Evolutionary conservation across 2,113 vertebrate genomes (phyloP), one percentile per base, ranked within the genome.

Genomic region (Opisthocomus hoazin): DNA sequence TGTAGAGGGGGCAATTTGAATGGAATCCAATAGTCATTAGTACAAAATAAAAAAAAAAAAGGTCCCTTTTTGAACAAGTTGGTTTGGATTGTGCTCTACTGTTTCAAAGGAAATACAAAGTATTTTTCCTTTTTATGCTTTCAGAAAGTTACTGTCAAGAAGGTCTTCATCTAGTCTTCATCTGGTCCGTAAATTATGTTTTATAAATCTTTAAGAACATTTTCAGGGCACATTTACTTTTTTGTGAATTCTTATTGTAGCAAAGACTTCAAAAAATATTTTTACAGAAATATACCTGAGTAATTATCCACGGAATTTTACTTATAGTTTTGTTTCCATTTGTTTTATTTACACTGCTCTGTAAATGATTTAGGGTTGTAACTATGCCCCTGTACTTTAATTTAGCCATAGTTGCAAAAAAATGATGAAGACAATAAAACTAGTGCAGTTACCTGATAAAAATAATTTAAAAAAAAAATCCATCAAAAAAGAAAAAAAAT

Each of bases 271-370:
- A 68, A 73, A 43, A 54, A 34, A 39, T 43, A 5, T 30, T 63
- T 73, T 61, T 74, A 51, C 16, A 91, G 53, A 82, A 76, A 50
- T 34, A 24, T 2, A 34, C 0, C 0, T 48, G 5, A 8, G 15
- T 30, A 71, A 66, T 43, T 43, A 91, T 48, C 23, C 6, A 80
- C 9, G 1, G 32, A 77, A 41, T 73, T 88, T 73, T 60, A 65
- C 8, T 56, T 50, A 22, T 3, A 51, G 3, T 46, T 56, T 82
- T 6, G 3, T 51, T 37, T 76, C 48, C 11, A 77, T 56, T 17
- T 50, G 8, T 61, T 89, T 71, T 54, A 79, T 36, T 89, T 76
- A 60, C 1, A 4, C 3, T 20, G 30, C 5, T 89, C 4, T 69
- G 8, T 61, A 71, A 63, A 79, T 54, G 9, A 41, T 11, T 48